These are phyloP conservation scores for Actinernus sp. DNA, from an alignment of 92 coral and sea anemone species.

Conservation along the genomic window DNA sequence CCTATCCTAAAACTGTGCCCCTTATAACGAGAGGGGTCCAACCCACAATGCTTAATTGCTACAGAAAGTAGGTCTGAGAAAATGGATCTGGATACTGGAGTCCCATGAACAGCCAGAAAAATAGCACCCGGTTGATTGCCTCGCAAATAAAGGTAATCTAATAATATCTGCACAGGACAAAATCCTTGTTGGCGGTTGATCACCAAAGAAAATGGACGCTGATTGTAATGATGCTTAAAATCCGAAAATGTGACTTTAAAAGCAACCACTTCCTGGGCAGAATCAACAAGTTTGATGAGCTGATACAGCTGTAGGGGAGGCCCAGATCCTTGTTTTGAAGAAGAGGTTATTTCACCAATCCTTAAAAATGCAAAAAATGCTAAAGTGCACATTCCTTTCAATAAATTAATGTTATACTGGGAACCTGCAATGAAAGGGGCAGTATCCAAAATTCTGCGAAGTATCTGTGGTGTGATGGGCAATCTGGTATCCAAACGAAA, in stretches of 20 bases:
- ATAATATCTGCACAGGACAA: conserved; percentile 24
- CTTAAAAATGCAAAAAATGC: conserved; percentile 62
- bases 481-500: conserved; percentile 46
- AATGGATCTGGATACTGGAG: conserved; percentile 16
- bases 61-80: conserved; percentile 16
- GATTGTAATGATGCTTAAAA: conserved; percentile 46
- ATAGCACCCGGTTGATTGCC: conserved; percentile 23
- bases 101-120: conserved; percentile 11
- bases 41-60: conserved; percentile 27
- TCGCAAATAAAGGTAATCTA: conserved; percentile 12
- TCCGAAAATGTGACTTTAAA: conserved; percentile 41
- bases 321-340: conserved; percentile 11
- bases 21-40: conserved; percentile 35
- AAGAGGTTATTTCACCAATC: conserved; percentile 74
- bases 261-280: conserved; percentile 35
- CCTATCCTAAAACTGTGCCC: conserved; percentile 51
- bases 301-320: conserved; percentile 58
- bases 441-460: conserved; percentile 36
- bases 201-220: conserved; percentile 42
- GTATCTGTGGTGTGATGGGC: conserved; percentile 65
- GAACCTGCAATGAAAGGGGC: conserved; percentile 17
- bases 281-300: conserved; percentile 44
- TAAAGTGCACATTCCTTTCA: conserved; percentile 66
- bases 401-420: conserved; percentile 28
- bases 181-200: conserved; percentile 10